phyloP scores from a whole-genome alignment of 92 coral and sea anemone genomes.

The Porites divaricata region DNA sequence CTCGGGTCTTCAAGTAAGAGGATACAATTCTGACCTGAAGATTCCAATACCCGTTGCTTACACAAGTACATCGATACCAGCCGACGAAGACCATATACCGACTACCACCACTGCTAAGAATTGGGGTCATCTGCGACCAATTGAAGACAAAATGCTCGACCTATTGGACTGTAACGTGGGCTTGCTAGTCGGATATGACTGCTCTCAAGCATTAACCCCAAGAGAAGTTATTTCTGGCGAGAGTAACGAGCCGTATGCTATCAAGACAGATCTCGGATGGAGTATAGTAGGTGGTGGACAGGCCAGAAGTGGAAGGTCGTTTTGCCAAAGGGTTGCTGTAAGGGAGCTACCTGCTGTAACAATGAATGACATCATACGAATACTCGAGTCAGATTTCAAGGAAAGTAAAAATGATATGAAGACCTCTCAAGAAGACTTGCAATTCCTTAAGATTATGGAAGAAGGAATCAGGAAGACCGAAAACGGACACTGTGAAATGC shows the following conservation, averaged over 20 bases:
- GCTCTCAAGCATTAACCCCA: conserved; percentile 18
- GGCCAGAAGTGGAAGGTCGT: neutral
- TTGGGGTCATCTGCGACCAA: conserved; percentile 12
- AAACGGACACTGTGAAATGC: conserved; percentile 7
- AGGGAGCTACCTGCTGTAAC: no score
- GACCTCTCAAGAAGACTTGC: conserved; percentile 11
- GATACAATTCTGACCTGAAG: conserved; percentile 2
- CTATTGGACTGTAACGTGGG: no score
- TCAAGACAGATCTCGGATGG: conserved; percentile 20
- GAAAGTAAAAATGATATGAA: neutral
- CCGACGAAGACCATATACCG: no score
- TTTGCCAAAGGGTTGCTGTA: no score
- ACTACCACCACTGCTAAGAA: conserved; percentile 4
- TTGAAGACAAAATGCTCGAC: neutral
- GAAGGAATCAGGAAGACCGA: no score
- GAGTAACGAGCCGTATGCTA: neutral
- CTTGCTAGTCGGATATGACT: neutral
- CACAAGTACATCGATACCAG: no score
- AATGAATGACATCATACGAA: no score
- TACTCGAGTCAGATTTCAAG: no score
- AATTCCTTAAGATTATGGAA: conserved; percentile 1
- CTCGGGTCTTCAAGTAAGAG: conserved; percentile 18
- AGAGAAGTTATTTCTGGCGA: no score
- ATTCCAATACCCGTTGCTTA: no score
- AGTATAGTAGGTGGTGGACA: conserved; percentile 9